phyloP scores from a whole-genome alignment of 2,113 vertebrate species.

The Rhombomys opimus region DNA sequence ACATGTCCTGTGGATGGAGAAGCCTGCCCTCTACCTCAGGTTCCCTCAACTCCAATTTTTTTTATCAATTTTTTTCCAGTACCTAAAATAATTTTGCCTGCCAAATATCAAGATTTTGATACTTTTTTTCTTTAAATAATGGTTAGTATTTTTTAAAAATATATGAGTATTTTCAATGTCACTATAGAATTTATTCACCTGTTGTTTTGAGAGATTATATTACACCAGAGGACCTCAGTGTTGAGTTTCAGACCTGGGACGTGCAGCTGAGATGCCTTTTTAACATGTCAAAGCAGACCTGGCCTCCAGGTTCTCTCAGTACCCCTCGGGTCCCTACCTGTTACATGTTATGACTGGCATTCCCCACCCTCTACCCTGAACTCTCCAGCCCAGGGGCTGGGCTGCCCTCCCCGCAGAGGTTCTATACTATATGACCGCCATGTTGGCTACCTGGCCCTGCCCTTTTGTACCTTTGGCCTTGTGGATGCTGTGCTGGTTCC shows the following conservation, averaged over 20 bases:
- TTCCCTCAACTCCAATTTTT: neutral
- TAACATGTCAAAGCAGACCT: neutral
- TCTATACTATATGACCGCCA: neutral
- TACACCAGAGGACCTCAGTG: neutral
- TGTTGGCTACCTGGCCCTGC: neutral
- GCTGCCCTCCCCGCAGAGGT: neutral
- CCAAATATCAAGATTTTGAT: neutral
- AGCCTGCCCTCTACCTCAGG: neutral
- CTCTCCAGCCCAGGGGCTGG: neutral
- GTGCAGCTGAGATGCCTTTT: neutral
- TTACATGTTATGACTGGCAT: neutral
- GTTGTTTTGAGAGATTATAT: neutral
- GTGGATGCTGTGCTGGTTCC: neutral
- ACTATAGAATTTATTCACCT: neutral
- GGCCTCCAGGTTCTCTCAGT: neutral
- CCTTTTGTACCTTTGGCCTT: neutral
- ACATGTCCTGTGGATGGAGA: neutral
- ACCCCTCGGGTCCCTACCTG: neutral
- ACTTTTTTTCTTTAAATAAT: slow-evolving; percentile 21
- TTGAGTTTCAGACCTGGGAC: neutral
- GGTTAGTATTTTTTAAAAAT: neutral
- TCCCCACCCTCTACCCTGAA: neutral
- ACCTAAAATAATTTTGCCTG: neutral
- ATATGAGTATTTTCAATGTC: neutral
- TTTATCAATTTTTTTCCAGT: neutral